Base-by-base conservation (phyloP, 2,797 vertebrate species). In the Sparidentex hasta region DNA sequence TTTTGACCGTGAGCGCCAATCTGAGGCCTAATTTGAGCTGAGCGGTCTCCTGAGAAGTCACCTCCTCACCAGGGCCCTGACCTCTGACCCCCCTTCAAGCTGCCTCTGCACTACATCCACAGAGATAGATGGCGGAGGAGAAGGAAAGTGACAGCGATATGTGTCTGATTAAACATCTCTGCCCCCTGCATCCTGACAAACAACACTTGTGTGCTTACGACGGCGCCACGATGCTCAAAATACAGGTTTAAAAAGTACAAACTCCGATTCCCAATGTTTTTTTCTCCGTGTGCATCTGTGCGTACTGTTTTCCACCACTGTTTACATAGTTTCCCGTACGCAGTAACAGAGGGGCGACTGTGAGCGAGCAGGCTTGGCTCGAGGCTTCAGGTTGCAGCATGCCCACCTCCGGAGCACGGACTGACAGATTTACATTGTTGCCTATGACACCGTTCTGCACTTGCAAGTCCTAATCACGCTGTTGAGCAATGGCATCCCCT, bases 1-100 rank as follows among this genome's bases (percentile, higher is more conserved):
- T 92, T 93, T 91, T 94, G 94, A 94, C 93, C 89, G 75, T 89
- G 92, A 92, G 93, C 71, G 78, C 87, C 86, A 94, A 92, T 90
- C 88, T 80, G 83, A 87, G 84, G 87, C 81, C 82, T 91, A 90
- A 93, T 88, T 92, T 92, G 88, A 88, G 81, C 86, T 85, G 91
- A 93, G 76, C 83, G 70, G 77, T 91, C 92, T 91, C 91, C 79
- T 56, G 90, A 87, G 90, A 67, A 64, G 63, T 73, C 81, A 91
- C 91, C 89, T 78, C 79, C 81, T 85, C 84, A 61, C 82, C 69
- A 55, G 76, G 83, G 83, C 87, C 77, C 86, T 93, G 93, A 93
- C 91, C 92, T 88, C 65, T 87, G 69, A 82, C 86, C 84, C 76
- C 84, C 76, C 76, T 47, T 76, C 71, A 17, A 61, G 84, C 77